These are phyloP conservation scores for Capromys pilorides DNA, from an alignment of 2,797 vertebrate genomes.

Conservation along the genomic window DNA sequence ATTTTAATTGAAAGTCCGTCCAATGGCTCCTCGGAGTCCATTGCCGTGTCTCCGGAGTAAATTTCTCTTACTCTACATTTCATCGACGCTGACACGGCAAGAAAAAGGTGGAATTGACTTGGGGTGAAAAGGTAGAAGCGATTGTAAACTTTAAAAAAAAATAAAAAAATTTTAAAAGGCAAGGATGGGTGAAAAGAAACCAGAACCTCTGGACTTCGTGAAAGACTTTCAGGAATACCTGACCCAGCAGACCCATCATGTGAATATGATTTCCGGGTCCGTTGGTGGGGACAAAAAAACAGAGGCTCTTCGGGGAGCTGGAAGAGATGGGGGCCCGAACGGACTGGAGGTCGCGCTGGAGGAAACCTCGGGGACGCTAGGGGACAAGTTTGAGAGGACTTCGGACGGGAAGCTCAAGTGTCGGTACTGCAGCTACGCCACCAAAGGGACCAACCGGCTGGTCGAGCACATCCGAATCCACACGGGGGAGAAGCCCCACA, in stretches of 20 bases:
- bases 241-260: conserved; percentile 99
- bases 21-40: conserved; percentile 70
- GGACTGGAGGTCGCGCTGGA: conserved; percentile 97
- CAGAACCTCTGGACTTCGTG: conserved; percentile 97
- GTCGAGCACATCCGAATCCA: conserved; percentile 98
- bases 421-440: conserved; percentile 98
- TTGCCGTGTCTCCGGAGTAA: conserved; percentile 67
- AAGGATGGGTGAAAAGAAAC: conserved; percentile 98
- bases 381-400: conserved; percentile 98
- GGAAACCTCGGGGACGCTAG: conserved; percentile 96
- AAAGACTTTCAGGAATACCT: conserved; percentile 99
- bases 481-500: conserved; percentile 98
- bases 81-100: conserved; percentile 67
- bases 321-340: conserved; percentile 95
- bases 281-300: conserved; percentile 96
- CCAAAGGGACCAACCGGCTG: conserved; percentile 96
- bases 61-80: conserved; percentile 68
- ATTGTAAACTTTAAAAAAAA: conserved; percentile 64
- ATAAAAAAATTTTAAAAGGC: conserved; percentile 74
- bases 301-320: conserved; percentile 94
- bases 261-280: conserved; percentile 99
- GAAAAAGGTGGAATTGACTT: conserved; percentile 73
- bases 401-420: conserved; percentile 99
- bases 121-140: conserved; percentile 80
- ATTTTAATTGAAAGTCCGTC: conserved; percentile 73